Evolutionary conservation across 2,113 vertebrate species (phyloP).

Genomic region (Loxodonta africana): DNA sequence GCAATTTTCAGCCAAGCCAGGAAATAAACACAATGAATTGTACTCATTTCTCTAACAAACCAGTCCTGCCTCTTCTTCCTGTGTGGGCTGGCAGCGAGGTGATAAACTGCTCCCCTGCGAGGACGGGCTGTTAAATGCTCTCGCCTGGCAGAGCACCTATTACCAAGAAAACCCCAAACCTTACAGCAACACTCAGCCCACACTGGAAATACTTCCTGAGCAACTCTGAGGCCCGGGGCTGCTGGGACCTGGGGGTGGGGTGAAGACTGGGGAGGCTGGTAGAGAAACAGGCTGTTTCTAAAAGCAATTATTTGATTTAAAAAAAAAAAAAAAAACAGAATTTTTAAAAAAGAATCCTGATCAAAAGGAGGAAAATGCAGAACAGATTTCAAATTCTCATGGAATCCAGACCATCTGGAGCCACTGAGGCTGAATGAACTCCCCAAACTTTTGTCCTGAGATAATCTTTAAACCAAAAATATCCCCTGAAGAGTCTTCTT

Average conservation of each 20-base stretch:
- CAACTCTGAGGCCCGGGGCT: not conserved
- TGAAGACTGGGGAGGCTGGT: not conserved
- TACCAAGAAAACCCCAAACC: not conserved
- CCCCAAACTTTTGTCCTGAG: not conserved
- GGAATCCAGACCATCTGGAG: not conserved
- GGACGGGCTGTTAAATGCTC: not conserved
- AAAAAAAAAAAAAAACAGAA: not conserved
- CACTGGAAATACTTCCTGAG: not conserved
- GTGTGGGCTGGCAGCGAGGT: not conserved
- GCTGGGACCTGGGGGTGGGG: not conserved
- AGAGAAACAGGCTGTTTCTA: not conserved
- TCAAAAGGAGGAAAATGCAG: not conserved
- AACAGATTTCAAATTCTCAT: not conserved
- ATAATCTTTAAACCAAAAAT: not conserved
- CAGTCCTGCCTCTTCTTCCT: not conserved
- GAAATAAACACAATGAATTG: not conserved
- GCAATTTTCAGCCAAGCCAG: not conserved
- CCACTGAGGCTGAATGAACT: not conserved
- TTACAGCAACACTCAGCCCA: not conserved
- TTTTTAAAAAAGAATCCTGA: not conserved
- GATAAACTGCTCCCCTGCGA: rapidly evolving
- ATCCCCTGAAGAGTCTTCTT: not conserved
- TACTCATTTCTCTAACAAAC: not conserved
- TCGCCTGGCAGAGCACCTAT: not conserved
- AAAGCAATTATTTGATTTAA: not conserved